phyloP scores from a whole-genome alignment of 2,888 invertebrate species.

The Coecobrya sp. region DNA sequence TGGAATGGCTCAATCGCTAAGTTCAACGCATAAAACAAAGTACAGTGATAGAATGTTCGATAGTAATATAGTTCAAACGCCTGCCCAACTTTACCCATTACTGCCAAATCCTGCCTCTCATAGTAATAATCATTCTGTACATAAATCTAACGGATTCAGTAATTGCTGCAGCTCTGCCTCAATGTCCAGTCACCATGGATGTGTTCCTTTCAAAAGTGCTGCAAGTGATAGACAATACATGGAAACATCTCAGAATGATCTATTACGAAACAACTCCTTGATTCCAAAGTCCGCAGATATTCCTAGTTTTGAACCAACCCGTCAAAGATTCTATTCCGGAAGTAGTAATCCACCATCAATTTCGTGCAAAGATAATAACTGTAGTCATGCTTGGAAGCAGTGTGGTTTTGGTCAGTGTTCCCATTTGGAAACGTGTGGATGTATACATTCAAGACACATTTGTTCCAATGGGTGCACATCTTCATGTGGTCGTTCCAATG shows the following conservation, averaged over 20 bases:
- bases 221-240: slow-evolving; percentile 12
- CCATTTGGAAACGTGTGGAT: slow-evolving; percentile 83
- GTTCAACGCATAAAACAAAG: slow-evolving; percentile 69
- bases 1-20: slow-evolving; percentile 81
- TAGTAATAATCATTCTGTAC: background rate
- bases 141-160: slow-evolving; percentile 2
- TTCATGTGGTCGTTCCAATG: slow-evolving; percentile 46
- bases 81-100: slow-evolving; percentile 35
- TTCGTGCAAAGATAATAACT: slow-evolving; percentile 73
- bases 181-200: slow-evolving; percentile 50
- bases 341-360: slow-evolving; percentile 61
- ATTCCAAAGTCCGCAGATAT: slow-evolving; percentile 11
- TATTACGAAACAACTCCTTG: background rate
- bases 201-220: slow-evolving; percentile 8
- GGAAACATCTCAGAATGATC: background rate
- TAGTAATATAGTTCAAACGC: slow-evolving; percentile 42
- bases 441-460: slow-evolving; percentile 62
- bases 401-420: slow-evolving; percentile 83
- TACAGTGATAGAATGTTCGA: slow-evolving; percentile 50
- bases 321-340: slow-evolving; percentile 43
- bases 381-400: slow-evolving; percentile 85
- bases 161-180: slow-evolving; percentile 67
- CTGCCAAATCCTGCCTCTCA: slow-evolving; percentile 3
- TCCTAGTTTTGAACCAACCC: slow-evolving; percentile 7
- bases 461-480: slow-evolving; percentile 54